Percentiles rank a stretch among this genome's conserved stretches.
These are phyloP conservation scores for Eugnorisma glareosa DNA, from an alignment of 2,888 invertebrate genomes.

Conservation along the genomic window DNA sequence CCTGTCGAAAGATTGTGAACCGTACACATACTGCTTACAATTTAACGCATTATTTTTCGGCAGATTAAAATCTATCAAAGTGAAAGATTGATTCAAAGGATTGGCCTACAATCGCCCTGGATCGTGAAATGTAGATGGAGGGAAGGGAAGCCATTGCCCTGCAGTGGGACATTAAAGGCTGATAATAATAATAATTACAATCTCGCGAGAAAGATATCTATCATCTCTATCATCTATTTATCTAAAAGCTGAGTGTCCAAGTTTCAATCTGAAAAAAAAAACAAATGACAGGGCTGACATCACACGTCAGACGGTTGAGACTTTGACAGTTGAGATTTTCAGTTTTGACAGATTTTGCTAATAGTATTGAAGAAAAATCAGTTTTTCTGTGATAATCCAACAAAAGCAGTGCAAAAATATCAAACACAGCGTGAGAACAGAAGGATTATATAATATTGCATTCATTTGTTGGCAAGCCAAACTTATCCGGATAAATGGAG, in stretches of 20 bases:
- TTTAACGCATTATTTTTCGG: no score
- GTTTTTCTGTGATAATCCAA: slow-evolving; percentile 26
- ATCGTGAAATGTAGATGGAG: no score
- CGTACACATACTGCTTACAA: no score
- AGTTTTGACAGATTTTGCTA: slow-evolving; percentile 48
- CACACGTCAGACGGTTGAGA: background rate
- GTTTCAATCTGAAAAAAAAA: background rate
- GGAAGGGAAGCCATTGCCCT: no score
- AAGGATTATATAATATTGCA: slow-evolving; percentile 5
- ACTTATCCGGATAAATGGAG: slow-evolving; percentile 75
- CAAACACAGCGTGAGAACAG: slow-evolving; percentile 3
- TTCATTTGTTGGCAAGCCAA: slow-evolving; percentile 7
- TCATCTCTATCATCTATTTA: no score
- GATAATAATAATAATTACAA: no score
- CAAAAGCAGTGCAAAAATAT: slow-evolving; percentile 23
- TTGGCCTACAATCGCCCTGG: no score
- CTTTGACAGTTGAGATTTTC: slow-evolving; percentile 30
- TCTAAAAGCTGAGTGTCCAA: slow-evolving; percentile 7
- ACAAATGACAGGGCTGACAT: background rate
- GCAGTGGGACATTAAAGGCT: no score
- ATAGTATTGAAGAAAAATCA: slow-evolving; percentile 12
- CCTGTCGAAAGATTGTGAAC: no score
- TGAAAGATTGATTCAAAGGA: no score
- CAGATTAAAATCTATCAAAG: no score
- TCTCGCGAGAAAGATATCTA: no score